Conservation (phyloP, 2,888 invertebrate genomes). For the Catotricha subobsoleta region DNA sequence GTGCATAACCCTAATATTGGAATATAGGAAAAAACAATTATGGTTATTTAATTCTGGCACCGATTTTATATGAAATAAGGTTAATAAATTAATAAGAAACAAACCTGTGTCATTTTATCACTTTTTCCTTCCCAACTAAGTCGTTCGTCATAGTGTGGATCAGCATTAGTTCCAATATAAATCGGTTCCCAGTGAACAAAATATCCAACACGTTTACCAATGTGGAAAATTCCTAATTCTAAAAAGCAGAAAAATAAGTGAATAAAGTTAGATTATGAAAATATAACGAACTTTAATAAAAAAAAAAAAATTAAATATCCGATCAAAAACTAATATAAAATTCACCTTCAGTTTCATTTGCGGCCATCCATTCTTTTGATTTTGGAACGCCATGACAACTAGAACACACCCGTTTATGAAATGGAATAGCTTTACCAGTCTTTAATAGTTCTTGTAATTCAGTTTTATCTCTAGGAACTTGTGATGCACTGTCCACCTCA, state of each 20-base stretch:
- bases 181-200: slow-evolving; percentile 86
- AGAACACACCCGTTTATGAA: slow-evolving; percentile 79
- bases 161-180: slow-evolving; percentile 75
- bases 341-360: slow-evolving; percentile 44
- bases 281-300: background rate
- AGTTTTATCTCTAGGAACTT: slow-evolving; percentile 55
- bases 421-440: slow-evolving; percentile 67
- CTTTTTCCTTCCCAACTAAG: slow-evolving; percentile 89
- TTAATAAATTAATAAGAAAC: background rate
- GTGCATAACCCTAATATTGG: slow-evolving; percentile 54
- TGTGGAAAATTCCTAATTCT: slow-evolving; percentile 59
- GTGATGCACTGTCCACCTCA: slow-evolving; percentile 52
- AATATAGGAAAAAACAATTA: slow-evolving; percentile 10
- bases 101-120: slow-evolving; percentile 90
- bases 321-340: background rate
- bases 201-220: slow-evolving; percentile 61
- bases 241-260: slow-evolving; percentile 2
- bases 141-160: slow-evolving; percentile 78
- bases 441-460: slow-evolving; percentile 53
- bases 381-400: slow-evolving; percentile 78
- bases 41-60: background rate
- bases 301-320: background rate
- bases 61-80: background rate
- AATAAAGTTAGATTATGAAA: background rate
- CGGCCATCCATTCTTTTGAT: slow-evolving; percentile 65